Evolutionary conservation across 2,113 vertebrate species (phyloP), one percentile per base, ranked within the genome.

Genomic region (Pseudopodoces humilis): DNA sequence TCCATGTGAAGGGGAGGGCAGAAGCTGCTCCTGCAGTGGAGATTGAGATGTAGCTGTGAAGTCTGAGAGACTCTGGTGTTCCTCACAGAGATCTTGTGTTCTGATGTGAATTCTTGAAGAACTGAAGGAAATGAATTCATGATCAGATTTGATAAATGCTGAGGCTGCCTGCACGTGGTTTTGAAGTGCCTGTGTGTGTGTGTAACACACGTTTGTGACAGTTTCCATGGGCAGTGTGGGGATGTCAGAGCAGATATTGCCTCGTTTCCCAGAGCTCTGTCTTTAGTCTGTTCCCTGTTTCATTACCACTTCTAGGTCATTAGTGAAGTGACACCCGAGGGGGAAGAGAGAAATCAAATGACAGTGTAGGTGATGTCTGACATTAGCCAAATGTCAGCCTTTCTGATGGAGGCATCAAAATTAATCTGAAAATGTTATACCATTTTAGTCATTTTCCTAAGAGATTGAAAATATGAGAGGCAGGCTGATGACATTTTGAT

Each of bases 401-500:
- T 97, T 96, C 88, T 96, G 97, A 96, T 77, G 92, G 92, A 81
- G 21, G 78, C 91, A 92, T 88, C 96, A 95, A 94, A 96, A 95
- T 96, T 95, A 96, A 97, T 92, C 95, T 94, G 60, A 65, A 95
- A 97, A 96, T 97, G 94, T 96, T 97, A 95, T 9, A 90, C 74
- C 35, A 69, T 94, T 92, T 94, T 63, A 95, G 92, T 92, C 62
- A 87, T 97, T 98, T 98, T 97, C 92, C 94, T 93, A 23, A 72
- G 92, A 97, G 94, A 93, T 78, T 88, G 87, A 35, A 88, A 97
- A 92, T 89, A 91, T 47, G 56, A 79, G 92, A 94, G 93, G 91
- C 92, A 96, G 89, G 64, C 78, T 53, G 86, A 97, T 97, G 97
- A 83, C 96, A 98, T 98, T 98, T 98, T 97, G 97, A 97, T 97